Base-by-base conservation (phyloP, 2,113 vertebrate genomes). In the Urocynchramus pylzowi region DNA sequence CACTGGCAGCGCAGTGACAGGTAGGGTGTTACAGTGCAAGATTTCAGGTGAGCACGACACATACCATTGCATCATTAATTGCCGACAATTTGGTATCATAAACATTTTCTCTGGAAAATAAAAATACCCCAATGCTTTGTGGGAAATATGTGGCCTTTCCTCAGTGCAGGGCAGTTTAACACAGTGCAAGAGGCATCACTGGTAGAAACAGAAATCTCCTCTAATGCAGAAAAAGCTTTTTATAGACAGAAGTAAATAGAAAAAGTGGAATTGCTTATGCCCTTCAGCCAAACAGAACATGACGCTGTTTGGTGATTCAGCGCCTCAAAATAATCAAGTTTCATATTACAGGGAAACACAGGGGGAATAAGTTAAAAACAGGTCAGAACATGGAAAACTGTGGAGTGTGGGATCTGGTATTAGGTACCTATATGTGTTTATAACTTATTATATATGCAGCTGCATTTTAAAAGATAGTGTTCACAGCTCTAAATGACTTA, bases 301-400 rank as follows among this genome's bases (percentile, higher is more conserved):
- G 84, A 78, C n/a, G n/a, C 47, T 75, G 53, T 91, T 86, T 84
- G 89, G 65, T 79, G 74, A 95, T 89, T 95, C 91, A 90, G 78
- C 0, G 1, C 39, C 87, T 88, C 91, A 95, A 91, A 96, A 95
- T 93, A 94, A 89, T 90, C 63, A 78, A 42, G 82, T 87, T 76
- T 86, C 30, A 0, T 86, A 63, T 94, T 87, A 96, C 82, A 90
- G 64, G 70, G 82, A 90, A 93, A 85, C 75, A 83, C 39, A 24
- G 42, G 41, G 88, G 21, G 68, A 94, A 71, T 83, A 91, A 94
- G 84, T 77, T 91, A 95, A 91, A 97, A 95, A 82, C 77, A 64
- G 47, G 77, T 70, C 89, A 92, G 71, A 95, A 94, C 49, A 89
- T 4, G 14, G 87, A 93, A 94, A 91, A 84, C 13, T n/a, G 24